Evolutionary conservation across 2,797 vertebrate species (phyloP).

Genomic region (Numenius phaeopus): DNA sequence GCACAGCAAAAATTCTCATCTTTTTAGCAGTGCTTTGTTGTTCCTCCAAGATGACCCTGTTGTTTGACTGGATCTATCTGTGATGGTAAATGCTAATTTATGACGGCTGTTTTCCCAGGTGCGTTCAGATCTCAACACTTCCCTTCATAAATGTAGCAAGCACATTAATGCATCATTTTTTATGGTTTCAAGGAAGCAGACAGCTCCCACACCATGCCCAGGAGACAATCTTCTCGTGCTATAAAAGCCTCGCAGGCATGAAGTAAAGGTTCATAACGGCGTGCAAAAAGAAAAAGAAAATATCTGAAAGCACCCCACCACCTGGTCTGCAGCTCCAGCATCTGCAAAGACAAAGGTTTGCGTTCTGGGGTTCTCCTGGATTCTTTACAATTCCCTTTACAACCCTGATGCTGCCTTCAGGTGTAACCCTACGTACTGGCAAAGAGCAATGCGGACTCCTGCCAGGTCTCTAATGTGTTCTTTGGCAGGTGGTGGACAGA

Average conservation of each 20-base stretch:
- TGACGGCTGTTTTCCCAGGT: background rate
- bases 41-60: background rate
- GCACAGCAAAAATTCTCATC: background rate
- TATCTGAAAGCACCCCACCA: background rate
- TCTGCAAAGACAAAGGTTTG: background rate
- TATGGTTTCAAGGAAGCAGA: conserved; percentile 13
- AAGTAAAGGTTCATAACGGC: background rate
- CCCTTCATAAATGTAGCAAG: conserved; percentile 19
- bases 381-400: background rate
- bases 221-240: background rate
- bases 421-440: background rate
- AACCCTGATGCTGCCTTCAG: background rate
- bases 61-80: conserved; percentile 21
- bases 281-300: background rate
- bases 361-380: background rate
- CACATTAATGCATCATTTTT: conserved; percentile 11
- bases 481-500: conserved; percentile 26
- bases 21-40: background rate
- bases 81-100: conserved; percentile 45
- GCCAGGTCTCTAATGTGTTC: background rate
- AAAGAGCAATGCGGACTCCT: background rate
- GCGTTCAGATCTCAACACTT: background rate
- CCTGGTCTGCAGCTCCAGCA: background rate
- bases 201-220: background rate
- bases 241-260: conserved; percentile 8